Conservation (phyloP, 2,888 invertebrate species). For the Carpatolechia fugitivella region DNA sequence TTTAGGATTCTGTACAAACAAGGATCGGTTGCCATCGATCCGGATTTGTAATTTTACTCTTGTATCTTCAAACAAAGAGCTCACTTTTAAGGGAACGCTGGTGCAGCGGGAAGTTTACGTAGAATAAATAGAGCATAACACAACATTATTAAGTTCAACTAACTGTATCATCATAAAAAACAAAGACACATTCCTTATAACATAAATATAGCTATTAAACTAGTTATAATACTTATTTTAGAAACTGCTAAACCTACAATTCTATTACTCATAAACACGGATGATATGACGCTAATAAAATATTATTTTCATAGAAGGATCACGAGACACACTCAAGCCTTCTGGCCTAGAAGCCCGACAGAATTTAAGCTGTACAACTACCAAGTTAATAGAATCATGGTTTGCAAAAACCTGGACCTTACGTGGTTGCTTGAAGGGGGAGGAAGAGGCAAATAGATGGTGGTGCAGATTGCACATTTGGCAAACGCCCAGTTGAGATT, state of each 20-base stretch:
- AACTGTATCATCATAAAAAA: no score
- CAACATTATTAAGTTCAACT: no score
- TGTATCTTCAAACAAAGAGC: neutral
- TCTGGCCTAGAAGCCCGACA: conserved; percentile 51
- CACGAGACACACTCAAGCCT: conserved; percentile 54
- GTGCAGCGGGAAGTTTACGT: no score
- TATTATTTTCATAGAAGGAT: conserved; percentile 70
- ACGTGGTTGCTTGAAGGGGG: conserved; percentile 23
- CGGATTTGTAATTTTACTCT: neutral
- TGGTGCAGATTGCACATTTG: conserved; percentile 65
- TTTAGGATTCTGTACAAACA: conserved; percentile 13
- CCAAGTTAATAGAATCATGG: conserved; percentile 30
- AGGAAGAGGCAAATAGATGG: conserved; percentile 18
- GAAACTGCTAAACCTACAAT: neutral
- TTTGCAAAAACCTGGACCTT: conserved; percentile 32
- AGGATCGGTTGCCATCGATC: conserved; percentile 5
- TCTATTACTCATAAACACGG: conserved; percentile 30
- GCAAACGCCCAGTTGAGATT: conserved; percentile 71
- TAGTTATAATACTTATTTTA: neutral
- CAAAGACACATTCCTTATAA: neutral
- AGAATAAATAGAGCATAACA: no score
- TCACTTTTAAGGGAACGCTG: no score
- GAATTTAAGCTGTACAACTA: conserved; percentile 60
- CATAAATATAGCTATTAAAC: neutral
- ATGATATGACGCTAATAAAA: conserved; percentile 61